Conservation (phyloP, 2,113 vertebrate genomes). For the Cryptotis parvus region DNA sequence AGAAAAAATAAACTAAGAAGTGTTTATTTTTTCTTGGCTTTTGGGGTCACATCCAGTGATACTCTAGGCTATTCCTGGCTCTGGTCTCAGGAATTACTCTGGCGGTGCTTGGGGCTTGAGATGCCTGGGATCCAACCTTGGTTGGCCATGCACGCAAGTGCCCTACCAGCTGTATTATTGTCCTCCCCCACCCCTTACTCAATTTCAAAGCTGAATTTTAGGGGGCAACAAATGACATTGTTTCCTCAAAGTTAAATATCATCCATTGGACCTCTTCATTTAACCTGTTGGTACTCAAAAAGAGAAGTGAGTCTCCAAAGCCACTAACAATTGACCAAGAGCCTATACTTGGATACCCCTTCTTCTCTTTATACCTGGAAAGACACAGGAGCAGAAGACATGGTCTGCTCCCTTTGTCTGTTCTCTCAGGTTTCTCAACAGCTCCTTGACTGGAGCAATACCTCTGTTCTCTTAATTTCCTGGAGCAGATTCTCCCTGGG, state of each 20-base stretch:
- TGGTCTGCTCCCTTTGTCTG: neutral
- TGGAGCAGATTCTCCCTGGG: too few species aligned
- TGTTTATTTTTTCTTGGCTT: too few species aligned
- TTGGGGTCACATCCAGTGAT: too few species aligned
- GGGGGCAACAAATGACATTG: neutral
- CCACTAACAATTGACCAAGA: neutral
- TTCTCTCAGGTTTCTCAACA: neutral
- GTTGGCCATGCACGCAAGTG: too few species aligned
- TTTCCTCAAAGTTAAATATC: neutral
- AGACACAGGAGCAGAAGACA: neutral
- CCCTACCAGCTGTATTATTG: too few species aligned
- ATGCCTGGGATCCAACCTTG: too few species aligned
- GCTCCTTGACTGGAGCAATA: neutral
- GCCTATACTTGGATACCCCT: neutral
- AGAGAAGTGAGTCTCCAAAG: constrained; percentile 9
- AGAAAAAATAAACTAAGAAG: too few species aligned
- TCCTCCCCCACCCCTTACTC: too few species aligned
- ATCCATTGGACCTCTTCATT: neutral
- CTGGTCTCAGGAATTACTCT: too few species aligned
- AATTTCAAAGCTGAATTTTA: too few species aligned
- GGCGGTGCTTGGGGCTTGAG: too few species aligned
- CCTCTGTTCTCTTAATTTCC: neutral
- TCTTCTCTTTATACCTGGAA: constrained; percentile 16
- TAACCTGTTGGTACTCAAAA: neutral
- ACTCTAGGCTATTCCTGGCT: too few species aligned